Percentiles rank a stretch among this genome's conserved stretches.
These are phyloP conservation scores for Erethizon dorsatum DNA, from an alignment of 2,797 vertebrate species.

Conservation along the genomic window DNA sequence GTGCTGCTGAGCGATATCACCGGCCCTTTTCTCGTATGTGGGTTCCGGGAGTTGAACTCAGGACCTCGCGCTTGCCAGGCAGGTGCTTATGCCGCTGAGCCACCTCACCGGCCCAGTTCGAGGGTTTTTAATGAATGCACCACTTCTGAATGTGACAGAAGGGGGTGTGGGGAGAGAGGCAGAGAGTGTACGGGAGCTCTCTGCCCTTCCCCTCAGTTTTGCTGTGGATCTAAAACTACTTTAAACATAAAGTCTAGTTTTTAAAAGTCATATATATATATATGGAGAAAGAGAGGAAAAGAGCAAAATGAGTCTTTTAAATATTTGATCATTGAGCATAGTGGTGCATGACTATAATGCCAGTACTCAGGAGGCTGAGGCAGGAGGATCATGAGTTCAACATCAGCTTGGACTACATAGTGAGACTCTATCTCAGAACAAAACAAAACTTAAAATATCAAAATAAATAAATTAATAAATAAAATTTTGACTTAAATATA, in stretches of 20 bases:
- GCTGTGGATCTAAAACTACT: neutral
- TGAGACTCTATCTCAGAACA: neutral
- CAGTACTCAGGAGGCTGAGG: neutral
- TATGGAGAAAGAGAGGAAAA: no score
- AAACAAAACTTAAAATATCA: neutral
- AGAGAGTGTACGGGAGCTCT: neutral
- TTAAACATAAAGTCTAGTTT: neutral
- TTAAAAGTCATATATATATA: neutral
- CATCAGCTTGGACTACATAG: neutral
- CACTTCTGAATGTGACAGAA: neutral
- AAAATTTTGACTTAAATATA: constrained; percentile 14
- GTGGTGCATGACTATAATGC: neutral
- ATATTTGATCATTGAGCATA: neutral
- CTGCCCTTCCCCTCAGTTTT: neutral
- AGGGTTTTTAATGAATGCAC: neutral
- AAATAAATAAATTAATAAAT: neutral
- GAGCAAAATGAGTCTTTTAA: neutral
- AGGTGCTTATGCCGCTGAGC: no score
- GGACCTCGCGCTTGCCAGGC: no score
- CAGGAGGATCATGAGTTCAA: neutral
- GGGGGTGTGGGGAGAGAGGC: no score
- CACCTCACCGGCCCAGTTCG: no score
- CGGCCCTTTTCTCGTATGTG: no score
- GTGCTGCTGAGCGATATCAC: no score
- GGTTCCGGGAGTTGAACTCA: no score